A percentile compares a stretch with the other conserved stretches of the same genome.
phyloP scores from a whole-genome alignment of 2,113 vertebrate genomes.

The Hippocampus comes region DNA sequence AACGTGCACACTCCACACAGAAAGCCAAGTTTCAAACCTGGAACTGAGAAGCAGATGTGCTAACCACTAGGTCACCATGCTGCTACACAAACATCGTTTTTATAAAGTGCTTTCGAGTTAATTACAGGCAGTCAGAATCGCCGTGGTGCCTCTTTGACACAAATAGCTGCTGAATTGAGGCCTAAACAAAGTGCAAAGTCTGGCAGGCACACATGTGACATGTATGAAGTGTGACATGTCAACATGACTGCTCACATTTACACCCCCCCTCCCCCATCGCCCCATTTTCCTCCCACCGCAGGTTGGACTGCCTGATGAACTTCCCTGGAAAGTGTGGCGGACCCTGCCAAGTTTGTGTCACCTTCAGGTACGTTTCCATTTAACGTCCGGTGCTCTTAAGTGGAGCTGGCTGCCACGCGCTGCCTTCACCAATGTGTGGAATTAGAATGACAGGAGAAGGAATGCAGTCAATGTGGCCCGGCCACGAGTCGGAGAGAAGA shows the following conservation, averaged over 20 bases:
- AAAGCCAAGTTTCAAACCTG: neutral
- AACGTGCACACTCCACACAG: neutral
- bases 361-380: constrained; percentile 69
- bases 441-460: constrained; percentile 50
- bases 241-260: constrained; percentile 68
- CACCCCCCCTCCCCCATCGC: neutral
- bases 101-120: constrained; percentile 30
- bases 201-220: constrained; percentile 49
- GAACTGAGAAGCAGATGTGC: neutral
- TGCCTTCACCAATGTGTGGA: constrained; percentile 46
- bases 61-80: neutral
- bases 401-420: constrained; percentile 54
- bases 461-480: constrained; percentile 39
- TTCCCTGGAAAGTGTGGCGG: constrained; percentile 70
- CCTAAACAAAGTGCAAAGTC: constrained; percentile 60
- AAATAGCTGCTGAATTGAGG: constrained; percentile 51
- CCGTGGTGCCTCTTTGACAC: constrained; percentile 37
- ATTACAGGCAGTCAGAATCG: constrained; percentile 26
- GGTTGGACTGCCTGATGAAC: constrained; percentile 62
- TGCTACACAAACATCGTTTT: constrained; percentile 22
- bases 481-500: neutral
- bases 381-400: constrained; percentile 61
- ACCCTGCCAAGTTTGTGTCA: constrained; percentile 70
- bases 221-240: constrained; percentile 65
- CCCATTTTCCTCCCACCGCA: constrained; percentile 4